Conservation (phyloP, 2,113 vertebrate genomes). For the Brachypodius melanocephalos region DNA sequence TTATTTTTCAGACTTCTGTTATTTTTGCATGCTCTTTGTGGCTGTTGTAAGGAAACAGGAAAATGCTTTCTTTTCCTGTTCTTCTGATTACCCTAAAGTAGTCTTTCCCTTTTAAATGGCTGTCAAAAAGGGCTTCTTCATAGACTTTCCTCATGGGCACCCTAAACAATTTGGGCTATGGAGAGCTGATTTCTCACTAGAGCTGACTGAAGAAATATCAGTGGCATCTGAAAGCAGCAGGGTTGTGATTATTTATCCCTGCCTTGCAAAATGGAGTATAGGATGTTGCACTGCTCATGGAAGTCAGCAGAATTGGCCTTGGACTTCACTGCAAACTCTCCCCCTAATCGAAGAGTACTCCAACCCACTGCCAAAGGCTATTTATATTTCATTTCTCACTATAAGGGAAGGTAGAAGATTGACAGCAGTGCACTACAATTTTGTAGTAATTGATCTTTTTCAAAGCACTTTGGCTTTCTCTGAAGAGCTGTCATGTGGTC, state of each 20-base stretch:
- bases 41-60: background rate
- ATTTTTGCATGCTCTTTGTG: background rate
- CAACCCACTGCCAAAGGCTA: background rate
- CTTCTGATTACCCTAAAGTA: background rate
- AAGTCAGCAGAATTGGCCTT: background rate
- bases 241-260: background rate
- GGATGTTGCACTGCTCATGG: background rate
- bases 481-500: background rate
- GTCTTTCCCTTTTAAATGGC: background rate
- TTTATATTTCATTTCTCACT: slow-evolving; percentile 14
- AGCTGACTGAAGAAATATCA: background rate
- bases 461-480: background rate
- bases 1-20: background rate
- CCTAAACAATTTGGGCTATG: background rate
- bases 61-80: background rate
- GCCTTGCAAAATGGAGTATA: background rate
- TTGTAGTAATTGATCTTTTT: slow-evolving; percentile 30
- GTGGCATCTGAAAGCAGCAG: background rate
- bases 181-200: background rate
- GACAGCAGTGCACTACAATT: background rate
- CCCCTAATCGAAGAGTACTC: background rate
- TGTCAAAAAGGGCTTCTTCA: background rate
- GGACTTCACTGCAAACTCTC: background rate
- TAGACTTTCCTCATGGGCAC: background rate
- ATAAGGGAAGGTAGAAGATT: slow-evolving; percentile 8